A percentile compares a stretch with the other conserved stretches of the same genome.
phyloP scores from a whole-genome alignment of 2,888 invertebrate species.

The Mesorhabditis spiculigera region DNA sequence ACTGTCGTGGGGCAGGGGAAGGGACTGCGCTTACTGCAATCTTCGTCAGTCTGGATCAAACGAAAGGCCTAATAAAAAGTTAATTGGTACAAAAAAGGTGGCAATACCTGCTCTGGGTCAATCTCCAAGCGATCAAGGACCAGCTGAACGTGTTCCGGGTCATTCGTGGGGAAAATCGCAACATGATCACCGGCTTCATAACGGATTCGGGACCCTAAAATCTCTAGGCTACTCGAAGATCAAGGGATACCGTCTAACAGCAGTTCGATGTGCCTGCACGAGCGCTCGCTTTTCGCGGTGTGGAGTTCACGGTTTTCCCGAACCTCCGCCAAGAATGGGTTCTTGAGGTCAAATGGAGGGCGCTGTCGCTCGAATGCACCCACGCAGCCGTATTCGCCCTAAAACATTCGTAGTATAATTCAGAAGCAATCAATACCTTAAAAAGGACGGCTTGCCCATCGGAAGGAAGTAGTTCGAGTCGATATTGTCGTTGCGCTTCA shows the following conservation, averaged over 20 bases:
- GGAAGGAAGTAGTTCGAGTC: conserved; percentile 34
- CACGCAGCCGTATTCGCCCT: conserved; percentile 69
- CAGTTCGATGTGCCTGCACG: conserved; percentile 94
- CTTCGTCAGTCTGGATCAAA: conserved; percentile 84
- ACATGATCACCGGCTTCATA: conserved; percentile 84
- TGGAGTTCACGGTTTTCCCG: conserved; percentile 68
- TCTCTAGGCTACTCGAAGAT: conserved; percentile 61
- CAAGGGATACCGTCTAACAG: conserved; percentile 58
- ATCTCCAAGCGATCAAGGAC: conserved; percentile 76
- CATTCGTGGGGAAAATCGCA: conserved; percentile 90
- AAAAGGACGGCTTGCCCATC: conserved; percentile 23
- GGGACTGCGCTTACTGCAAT: conserved; percentile 72
- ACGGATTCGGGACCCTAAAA: conserved; percentile 36
- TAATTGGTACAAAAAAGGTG: too few relatives aligned
- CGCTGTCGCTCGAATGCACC: conserved; percentile 85
- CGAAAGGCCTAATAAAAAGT: conserved; percentile 67
- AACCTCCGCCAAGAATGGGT: conserved; percentile 87
- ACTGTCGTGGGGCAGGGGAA: conserved; percentile 97
- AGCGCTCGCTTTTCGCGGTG: conserved; percentile 71
- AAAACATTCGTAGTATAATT: background rate
- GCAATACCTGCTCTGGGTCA: conserved; percentile 75
- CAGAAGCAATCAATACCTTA: conserved; percentile 9
- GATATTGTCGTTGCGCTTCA: conserved; percentile 75
- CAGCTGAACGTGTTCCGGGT: conserved; percentile 75
- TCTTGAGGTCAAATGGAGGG: conserved; percentile 96